Evolutionary conservation across 2,888 invertebrate genomes (phyloP).

Genomic region (Hirtodrosophila cameraria): DNA sequence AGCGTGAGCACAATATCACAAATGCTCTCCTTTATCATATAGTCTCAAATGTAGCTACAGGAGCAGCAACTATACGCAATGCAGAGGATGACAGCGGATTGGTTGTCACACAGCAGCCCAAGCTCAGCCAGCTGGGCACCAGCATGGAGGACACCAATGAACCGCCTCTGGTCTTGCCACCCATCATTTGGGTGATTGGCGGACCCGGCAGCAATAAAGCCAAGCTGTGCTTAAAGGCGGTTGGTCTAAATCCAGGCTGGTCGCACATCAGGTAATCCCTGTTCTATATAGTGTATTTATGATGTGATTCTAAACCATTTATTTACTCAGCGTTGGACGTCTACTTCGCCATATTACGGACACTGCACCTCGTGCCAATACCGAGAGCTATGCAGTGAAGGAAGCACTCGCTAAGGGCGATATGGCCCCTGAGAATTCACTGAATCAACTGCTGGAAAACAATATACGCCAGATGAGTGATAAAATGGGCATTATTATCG

Average conservation of each 20-base stretch:
- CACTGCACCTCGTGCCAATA: slow-evolving; percentile 86
- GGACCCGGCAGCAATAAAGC: slow-evolving; percentile 97
- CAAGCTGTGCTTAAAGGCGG: slow-evolving; percentile 89
- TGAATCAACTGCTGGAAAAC: slow-evolving; percentile 90
- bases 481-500: slow-evolving; percentile 93
- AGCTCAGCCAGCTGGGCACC: slow-evolving; percentile 49
- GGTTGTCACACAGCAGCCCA: slow-evolving; percentile 75
- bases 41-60: slow-evolving; percentile 61
- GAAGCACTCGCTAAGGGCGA: slow-evolving; percentile 91
- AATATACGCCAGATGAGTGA: slow-evolving; percentile 87
- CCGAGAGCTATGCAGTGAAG: slow-evolving; percentile 88
- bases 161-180: slow-evolving; percentile 71
- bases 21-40: slow-evolving; percentile 45
- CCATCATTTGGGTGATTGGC: slow-evolving; percentile 88
- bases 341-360: slow-evolving; percentile 90
- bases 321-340: slow-evolving; percentile 88
- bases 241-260: slow-evolving; percentile 89
- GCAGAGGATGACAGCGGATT: slow-evolving; percentile 63
- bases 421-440: slow-evolving; percentile 91
- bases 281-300: no score
- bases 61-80: slow-evolving; percentile 47
- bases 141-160: slow-evolving; percentile 59
- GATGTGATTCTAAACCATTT: not conserved
- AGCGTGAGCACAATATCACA: slow-evolving; percentile 48
- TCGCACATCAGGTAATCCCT: slow-evolving; percentile 87